These are phyloP conservation scores for Nemotelus nigrinus DNA, from an alignment of 2,888 invertebrate species.

Conservation along the genomic window DNA sequence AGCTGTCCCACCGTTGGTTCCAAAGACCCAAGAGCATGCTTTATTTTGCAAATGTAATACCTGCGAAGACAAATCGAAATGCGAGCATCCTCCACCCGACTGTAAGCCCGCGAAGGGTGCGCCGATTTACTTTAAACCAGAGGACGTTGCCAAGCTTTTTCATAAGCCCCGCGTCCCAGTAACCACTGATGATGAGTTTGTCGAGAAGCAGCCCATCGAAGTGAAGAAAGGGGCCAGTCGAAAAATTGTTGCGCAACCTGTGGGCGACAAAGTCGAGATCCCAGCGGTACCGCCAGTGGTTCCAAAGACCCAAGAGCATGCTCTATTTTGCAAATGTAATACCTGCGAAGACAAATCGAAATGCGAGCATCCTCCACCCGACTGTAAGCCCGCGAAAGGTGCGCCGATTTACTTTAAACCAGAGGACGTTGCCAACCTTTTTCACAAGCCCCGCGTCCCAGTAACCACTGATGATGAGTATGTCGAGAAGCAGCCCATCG, in stretches of 20 bases:
- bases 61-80: too few relatives aligned
- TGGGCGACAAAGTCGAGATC: too few relatives aligned
- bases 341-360: slow-evolving; percentile 7
- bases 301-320: neutral
- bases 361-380: neutral
- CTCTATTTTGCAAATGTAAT: neutral
- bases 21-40: too few relatives aligned
- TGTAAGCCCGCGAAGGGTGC: too few relatives aligned
- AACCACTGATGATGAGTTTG: neutral
- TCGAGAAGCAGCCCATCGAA: neutral
- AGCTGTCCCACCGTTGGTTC: too few relatives aligned
- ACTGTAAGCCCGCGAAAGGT: neutral
- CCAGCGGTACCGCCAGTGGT: neutral
- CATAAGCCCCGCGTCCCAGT: neutral
- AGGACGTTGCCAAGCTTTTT: neutral
- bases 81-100: too few relatives aligned
- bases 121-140: neutral
- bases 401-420: neutral
- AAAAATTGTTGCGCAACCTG: neutral
- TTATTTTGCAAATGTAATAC: too few relatives aligned
- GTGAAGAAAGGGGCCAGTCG: neutral
- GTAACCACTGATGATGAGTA: neutral
- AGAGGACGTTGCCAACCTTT: neutral
- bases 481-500: neutral
- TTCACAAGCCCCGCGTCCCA: neutral